These are phyloP conservation scores for Xylota segnis DNA, from an alignment of 2,888 invertebrate species.

Conservation along the genomic window DNA sequence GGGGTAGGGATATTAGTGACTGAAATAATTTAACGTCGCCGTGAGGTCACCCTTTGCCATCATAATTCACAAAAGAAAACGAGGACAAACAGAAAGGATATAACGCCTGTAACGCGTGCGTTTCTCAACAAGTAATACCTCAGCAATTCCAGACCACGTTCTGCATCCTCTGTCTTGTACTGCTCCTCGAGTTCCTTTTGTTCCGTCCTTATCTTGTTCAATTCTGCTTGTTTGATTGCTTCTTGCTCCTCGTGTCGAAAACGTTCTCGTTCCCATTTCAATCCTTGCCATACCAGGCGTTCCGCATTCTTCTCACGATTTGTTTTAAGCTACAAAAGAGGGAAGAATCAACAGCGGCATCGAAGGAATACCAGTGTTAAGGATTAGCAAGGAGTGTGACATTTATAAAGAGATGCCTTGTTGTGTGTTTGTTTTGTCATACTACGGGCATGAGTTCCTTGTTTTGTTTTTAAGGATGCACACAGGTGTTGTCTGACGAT, in stretches of 20 bases:
- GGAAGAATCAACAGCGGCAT: not conserved
- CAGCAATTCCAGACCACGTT: constrained; percentile 82
- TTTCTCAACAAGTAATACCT: constrained; percentile 79
- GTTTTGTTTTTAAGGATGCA: not conserved
- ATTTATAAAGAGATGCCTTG: not conserved
- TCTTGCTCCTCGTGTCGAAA: constrained; percentile 82
- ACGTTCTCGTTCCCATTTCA: constrained; percentile 84
- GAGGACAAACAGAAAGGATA: constrained; percentile 2
- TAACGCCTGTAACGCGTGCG: constrained; percentile 3
- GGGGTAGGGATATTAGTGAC: constrained; percentile 19
- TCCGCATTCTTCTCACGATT: constrained; percentile 83
- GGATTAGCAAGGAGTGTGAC: constrained; percentile 32
- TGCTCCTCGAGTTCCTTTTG: constrained; percentile 81
- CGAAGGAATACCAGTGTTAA: constrained; percentile 8
- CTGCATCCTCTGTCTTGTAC: constrained; percentile 81
- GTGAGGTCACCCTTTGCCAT: not conserved
- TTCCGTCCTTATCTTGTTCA: constrained; percentile 79
- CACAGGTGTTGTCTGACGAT: not conserved
- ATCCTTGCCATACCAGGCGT: constrained; percentile 82
- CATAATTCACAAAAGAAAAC: not conserved
- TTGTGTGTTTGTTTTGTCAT: not conserved
- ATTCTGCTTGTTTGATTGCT: constrained; percentile 79
- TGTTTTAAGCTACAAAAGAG: constrained; percentile 82
- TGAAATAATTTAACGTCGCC: constrained; percentile 35
- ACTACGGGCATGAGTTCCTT: not conserved